phyloP scores from a whole-genome alignment of 2,113 vertebrate genomes.

The Cyphomyrus plagiostoma region DNA sequence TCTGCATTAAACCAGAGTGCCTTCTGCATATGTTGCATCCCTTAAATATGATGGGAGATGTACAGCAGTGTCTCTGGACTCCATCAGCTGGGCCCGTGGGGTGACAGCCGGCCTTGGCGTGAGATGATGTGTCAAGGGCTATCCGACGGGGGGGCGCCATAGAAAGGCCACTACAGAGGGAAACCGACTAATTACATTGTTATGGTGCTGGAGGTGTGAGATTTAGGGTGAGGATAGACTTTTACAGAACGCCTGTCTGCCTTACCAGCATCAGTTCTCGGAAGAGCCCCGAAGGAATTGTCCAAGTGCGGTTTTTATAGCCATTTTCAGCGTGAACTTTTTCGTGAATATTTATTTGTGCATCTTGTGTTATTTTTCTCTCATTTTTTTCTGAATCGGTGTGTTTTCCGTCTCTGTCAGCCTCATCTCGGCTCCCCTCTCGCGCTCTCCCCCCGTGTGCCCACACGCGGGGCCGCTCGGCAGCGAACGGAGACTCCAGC shows the following conservation, averaged over 20 bases:
- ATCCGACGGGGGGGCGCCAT: background rate
- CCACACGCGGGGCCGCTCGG: background rate
- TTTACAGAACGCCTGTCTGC: background rate
- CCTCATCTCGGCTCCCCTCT: background rate
- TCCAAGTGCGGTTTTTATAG: background rate
- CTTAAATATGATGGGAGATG: background rate
- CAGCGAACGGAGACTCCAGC: slow-evolving; percentile 43
- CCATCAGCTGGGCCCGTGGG: background rate
- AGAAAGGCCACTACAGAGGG: background rate
- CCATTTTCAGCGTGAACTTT: background rate
- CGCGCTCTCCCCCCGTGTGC: background rate
- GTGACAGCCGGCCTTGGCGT: background rate
- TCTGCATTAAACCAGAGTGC: background rate
- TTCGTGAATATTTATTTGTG: background rate
- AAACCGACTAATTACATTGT: background rate
- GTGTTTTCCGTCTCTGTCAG: background rate
- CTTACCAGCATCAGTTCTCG: background rate
- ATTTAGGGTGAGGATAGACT: background rate
- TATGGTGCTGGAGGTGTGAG: background rate
- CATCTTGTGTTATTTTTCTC: background rate
- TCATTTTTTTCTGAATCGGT: background rate
- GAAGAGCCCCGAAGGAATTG: background rate
- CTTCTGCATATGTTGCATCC: background rate
- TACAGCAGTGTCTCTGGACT: background rate
- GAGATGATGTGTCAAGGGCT: background rate